A percentile compares a stretch with the other conserved stretches of the same genome.
Evolutionary conservation across 2,888 invertebrate species (phyloP).

Genomic region (Sinopyrophorus schimmeli): DNA sequence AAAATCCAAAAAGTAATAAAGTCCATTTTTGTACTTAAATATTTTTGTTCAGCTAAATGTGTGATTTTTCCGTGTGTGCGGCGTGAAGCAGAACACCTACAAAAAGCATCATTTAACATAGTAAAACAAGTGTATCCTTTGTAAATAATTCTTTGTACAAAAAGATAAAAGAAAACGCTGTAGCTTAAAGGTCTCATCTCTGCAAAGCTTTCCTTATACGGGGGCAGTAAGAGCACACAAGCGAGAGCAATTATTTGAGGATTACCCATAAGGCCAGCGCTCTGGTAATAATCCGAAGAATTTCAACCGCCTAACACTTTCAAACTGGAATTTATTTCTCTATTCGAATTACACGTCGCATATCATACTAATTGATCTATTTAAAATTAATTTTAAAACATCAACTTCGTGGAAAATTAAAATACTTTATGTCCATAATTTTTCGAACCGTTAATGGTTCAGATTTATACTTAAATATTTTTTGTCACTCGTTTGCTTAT

Average conservation of each 20-base stretch:
- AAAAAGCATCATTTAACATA: slow-evolving; percentile 9
- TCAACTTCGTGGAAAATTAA: too few relatives aligned
- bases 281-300: slow-evolving; percentile 24
- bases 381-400: too few relatives aligned
- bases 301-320: slow-evolving; percentile 24
- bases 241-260: slow-evolving; percentile 28
- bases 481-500: too few relatives aligned
- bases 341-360: slow-evolving; percentile 6
- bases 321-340: slow-evolving; percentile 20
- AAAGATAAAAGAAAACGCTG: slow-evolving; percentile 10
- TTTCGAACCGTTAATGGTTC: too few relatives aligned
- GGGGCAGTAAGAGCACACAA: slow-evolving; percentile 15
- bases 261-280: slow-evolving; percentile 21
- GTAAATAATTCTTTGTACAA: slow-evolving; percentile 7
- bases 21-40: too few relatives aligned
- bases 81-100: slow-evolving; percentile 1
- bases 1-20: too few relatives aligned
- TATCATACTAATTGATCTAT: neutral
- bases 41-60: too few relatives aligned
- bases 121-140: slow-evolving; percentile 1
- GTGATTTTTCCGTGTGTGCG: too few relatives aligned
- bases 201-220: slow-evolving; percentile 14
- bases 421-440: too few relatives aligned
- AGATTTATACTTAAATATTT: too few relatives aligned
- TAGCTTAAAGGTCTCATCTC: slow-evolving; percentile 13